Evolutionary conservation across 2,888 invertebrate species (phyloP), one percentile per base, ranked within the genome.

Genomic region (Camptogramma bilineatum): DNA sequence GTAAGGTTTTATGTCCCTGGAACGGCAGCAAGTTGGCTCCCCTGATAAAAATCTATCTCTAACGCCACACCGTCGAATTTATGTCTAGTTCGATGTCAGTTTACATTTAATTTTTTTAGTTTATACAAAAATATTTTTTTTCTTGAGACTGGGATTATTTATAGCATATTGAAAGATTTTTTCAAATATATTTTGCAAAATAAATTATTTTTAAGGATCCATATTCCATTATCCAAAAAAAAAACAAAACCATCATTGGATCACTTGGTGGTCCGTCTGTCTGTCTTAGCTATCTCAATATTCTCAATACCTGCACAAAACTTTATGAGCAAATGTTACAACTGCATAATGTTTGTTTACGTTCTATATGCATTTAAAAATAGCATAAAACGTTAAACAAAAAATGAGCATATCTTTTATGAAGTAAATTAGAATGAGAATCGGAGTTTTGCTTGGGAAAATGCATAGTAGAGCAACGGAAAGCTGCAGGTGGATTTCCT

Each of bases 1-100:
- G 91, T 90, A 91, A 91, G 84, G 90, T 91, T 91, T 93, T 93
- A 92, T 92, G 91, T 89, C 86, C 81, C 83, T 81, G 85, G 79
- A 87, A 86, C 83, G 86, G 84, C 84, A 86, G 85, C 86, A 88
- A 89, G 81, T 88, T 86, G 84, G 85, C 80, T 87, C 84, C 82
- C 82, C 78, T 86, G 87, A 90, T 90, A 90, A 86, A 87, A 85
- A 86, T 85, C 82, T 84, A 84, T 84, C 81, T 84, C 77, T 76
- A 73, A 78, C 76, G 75, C 71, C 78, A 72, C 79, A 74, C 73
- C 66, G 59, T 69, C 72, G 62, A 73, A 80, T 77, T 79, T 80
- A 66, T 68, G 65, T 64, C 59, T 69, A 52, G 59, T 70, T 48
- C 48, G 10, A 34, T 9, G 48, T 21, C 7, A 55, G 24, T 39